These are phyloP conservation scores for Sinodicranocentrus sp. DNA, from an alignment of 2,888 invertebrate genomes.

Conservation along the genomic window DNA sequence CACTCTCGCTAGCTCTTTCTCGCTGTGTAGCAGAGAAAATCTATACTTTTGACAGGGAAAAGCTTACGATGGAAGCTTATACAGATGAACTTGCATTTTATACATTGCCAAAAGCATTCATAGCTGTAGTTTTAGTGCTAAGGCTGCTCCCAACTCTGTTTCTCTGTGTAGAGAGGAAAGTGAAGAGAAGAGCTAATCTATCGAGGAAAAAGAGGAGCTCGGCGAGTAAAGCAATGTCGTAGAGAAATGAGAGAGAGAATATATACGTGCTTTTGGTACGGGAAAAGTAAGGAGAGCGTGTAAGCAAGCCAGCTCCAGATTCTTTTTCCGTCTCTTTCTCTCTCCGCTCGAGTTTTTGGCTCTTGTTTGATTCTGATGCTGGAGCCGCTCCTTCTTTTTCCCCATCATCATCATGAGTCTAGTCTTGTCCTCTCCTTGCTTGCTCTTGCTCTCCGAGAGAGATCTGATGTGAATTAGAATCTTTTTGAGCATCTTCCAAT, in stretches of 20 bases:
- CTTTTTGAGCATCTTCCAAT: constrained; percentile 64
- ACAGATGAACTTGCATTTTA: constrained; percentile 48
- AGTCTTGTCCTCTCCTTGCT: constrained; percentile 36
- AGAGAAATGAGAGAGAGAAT: background rate
- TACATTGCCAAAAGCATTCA: constrained; percentile 50
- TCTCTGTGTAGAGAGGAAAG: constrained; percentile 17
- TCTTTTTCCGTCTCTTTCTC: constrained; percentile 29
- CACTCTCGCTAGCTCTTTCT: no score
- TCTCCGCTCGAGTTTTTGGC: constrained; percentile 36
- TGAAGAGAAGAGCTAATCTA: constrained; percentile 58
- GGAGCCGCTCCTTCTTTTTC: constrained; percentile 50
- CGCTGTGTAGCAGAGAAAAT: no score
- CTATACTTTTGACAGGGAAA: no score
- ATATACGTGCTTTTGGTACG: constrained; percentile 16
- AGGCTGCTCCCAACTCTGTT: no score
- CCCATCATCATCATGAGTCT: constrained; percentile 49
- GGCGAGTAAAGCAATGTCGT: background rate
- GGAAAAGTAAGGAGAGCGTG: background rate
- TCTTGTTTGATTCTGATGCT: constrained; percentile 53
- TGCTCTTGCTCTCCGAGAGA: constrained; percentile 21
- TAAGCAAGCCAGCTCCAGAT: constrained; percentile 28
- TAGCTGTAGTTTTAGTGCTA: background rate
- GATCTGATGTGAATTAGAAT: constrained; percentile 65
- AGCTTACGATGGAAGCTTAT: no score
- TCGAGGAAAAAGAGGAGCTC: constrained; percentile 14